Conservation (phyloP, 2,113 vertebrate genomes). For the Lasiurus cinereus region DNA sequence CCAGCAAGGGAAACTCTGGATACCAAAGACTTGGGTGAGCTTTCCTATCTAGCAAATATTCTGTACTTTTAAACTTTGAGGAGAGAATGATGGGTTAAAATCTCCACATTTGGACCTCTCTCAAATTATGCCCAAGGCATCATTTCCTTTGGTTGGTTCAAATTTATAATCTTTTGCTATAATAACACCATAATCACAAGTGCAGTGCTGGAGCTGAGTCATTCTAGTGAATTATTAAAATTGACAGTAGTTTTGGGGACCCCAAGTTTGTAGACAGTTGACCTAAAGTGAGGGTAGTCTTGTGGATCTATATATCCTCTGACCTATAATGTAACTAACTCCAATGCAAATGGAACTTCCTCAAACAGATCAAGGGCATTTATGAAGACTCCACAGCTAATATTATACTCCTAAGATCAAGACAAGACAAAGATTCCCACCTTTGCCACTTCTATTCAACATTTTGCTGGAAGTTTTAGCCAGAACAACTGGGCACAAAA, state of each 20-base stretch:
- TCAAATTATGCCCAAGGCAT: not conserved
- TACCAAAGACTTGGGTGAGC: not conserved
- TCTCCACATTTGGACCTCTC: not conserved
- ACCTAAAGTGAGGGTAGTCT: not conserved
- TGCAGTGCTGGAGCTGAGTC: not conserved
- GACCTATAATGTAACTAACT: not conserved
- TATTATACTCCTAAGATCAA: not conserved
- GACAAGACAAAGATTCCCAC: not conserved
- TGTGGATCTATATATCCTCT: not conserved
- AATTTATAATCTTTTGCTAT: not conserved
- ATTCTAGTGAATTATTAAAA: not conserved
- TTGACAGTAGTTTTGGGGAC: not conserved
- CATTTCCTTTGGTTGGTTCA: not conserved
- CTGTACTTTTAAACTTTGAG: not conserved
- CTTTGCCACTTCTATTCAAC: not conserved
- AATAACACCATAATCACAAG: not conserved
- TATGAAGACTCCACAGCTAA: not conserved
- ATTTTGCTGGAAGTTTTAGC: not conserved
- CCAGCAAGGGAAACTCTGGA: not conserved
- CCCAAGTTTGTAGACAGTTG: not conserved
- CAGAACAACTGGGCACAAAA: not conserved
- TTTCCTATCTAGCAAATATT: not conserved
- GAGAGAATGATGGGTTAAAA: not conserved
- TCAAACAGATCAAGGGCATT: not conserved
- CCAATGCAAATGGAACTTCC: not conserved